These are phyloP conservation scores for Julus scandinavius DNA, from an alignment of 2,888 invertebrate species.

Conservation along the genomic window DNA sequence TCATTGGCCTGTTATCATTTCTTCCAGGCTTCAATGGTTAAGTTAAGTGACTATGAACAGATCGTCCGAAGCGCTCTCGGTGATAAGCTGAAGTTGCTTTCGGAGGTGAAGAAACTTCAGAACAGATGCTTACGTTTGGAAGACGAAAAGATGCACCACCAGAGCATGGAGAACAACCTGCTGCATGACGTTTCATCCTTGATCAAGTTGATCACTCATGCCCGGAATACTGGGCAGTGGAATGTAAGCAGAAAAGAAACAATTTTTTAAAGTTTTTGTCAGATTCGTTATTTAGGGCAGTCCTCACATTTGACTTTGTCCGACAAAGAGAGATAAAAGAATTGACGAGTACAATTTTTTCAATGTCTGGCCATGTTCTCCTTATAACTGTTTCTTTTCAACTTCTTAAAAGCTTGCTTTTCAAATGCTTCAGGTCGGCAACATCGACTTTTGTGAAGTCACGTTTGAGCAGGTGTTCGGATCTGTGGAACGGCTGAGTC, in stretches of 20 bases:
- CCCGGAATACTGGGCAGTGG: constrained; percentile 54
- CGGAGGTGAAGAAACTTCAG: constrained; percentile 36
- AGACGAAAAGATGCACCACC: not conserved
- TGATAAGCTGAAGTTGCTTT: constrained; percentile 35
- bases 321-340: too few species aligned
- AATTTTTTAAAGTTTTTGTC: too few species aligned
- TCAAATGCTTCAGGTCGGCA: constrained; percentile 42
- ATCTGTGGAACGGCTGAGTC: constrained; percentile 34
- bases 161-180: constrained; percentile 50
- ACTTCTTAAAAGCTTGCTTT: too few species aligned
- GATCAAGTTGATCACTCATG: constrained; percentile 49
- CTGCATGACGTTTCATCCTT: constrained; percentile 50
- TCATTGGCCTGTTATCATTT: too few species aligned
- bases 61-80: not conserved
- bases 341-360: too few species aligned
- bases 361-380: too few species aligned
- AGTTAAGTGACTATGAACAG: constrained; percentile 40
- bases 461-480: constrained; percentile 54
- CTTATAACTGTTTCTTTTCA: too few species aligned
- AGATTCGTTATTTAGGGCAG: too few species aligned
- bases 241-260: constrained; percentile 41
- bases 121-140: constrained; percentile 33
- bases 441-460: constrained; percentile 55
- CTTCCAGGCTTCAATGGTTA: constrained; percentile 50
- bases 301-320: too few species aligned